A percentile compares a stretch with the other conserved stretches of the same genome.
These are phyloP conservation scores for Aphidius ervi DNA, from an alignment of 1,140 invertebrate genomes.

Conservation along the genomic window DNA sequence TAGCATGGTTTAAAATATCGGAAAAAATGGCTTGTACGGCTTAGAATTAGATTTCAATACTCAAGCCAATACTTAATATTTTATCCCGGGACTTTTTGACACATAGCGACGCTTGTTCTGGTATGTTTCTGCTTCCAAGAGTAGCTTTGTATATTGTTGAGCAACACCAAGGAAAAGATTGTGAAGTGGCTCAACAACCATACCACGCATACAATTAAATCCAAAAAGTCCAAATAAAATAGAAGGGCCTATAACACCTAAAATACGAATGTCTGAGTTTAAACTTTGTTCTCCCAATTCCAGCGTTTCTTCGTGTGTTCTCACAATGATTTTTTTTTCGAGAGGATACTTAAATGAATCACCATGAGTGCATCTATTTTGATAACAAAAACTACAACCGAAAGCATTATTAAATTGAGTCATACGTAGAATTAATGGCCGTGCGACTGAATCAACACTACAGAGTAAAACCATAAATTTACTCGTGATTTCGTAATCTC, in stretches of 20 bases:
- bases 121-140: background rate
- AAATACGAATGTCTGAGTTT: background rate
- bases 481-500: background rate
- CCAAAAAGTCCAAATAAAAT: conserved; percentile 3
- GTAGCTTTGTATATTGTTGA: background rate
- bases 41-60: no score
- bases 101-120: no score
- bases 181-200: conserved; percentile 17
- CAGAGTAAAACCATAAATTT: conserved; percentile 13
- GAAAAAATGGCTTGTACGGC: no score
- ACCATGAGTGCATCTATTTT: background rate
- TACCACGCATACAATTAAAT: conserved; percentile 10
- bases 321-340: background rate
- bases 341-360: background rate
- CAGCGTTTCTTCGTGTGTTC: conserved; percentile 3
- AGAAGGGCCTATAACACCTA: conserved; percentile 12
- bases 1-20: no score
- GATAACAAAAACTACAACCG: conserved; percentile 19
- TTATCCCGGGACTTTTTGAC: background rate
- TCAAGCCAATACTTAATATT: no score
- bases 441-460: conserved; percentile 13
- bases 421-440: conserved; percentile 11
- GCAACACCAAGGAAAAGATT: background rate
- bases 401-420: conserved; percentile 14
- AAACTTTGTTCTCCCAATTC: background rate